A percentile compares a stretch with the other conserved stretches of the same genome.
These are phyloP conservation scores for Gambusia yucatana DNA, from an alignment of 2,797 vertebrate genomes.

Conservation along the genomic window DNA sequence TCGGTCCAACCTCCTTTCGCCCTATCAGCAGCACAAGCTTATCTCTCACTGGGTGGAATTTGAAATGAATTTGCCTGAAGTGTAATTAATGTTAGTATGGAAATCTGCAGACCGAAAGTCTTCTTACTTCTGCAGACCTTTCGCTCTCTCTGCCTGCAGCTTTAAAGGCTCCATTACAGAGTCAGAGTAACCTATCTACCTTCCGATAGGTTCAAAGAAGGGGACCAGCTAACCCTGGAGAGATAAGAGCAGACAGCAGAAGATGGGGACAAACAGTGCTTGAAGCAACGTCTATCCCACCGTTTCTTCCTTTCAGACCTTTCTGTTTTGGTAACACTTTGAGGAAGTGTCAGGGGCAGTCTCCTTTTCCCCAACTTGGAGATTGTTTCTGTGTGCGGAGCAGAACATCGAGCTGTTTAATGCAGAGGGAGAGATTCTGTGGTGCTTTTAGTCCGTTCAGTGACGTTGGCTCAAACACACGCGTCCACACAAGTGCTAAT, in stretches of 20 bases:
- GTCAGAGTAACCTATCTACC: conserved; percentile 54
- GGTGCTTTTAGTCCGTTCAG: conserved; percentile 67
- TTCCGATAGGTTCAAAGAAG: conserved; percentile 58
- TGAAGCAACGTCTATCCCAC: conserved; percentile 40
- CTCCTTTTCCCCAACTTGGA: conserved; percentile 45
- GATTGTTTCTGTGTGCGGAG: conserved; percentile 50
- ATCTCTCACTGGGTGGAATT: conserved; percentile 67
- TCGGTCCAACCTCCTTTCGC: conserved; percentile 48
- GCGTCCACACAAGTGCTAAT: conserved; percentile 77
- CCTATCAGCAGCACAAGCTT: conserved; percentile 61
- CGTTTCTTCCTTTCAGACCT: conserved; percentile 34
- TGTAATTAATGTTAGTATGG: conserved; percentile 78
- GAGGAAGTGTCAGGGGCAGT: conserved; percentile 7
- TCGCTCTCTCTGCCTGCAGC: conserved; percentile 58
- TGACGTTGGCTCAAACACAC: conserved; percentile 63
- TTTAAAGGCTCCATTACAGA: conserved; percentile 59
- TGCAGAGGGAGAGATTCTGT: conserved; percentile 57
- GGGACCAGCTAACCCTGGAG: conserved; percentile 45
- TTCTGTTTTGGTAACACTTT: conserved; percentile 47
- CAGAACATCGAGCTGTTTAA: conserved; percentile 62
- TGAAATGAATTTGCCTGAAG: conserved; percentile 76
- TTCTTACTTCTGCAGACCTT: conserved; percentile 62
- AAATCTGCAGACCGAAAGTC: conserved; percentile 57
- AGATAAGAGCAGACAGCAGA: conserved; percentile 47
- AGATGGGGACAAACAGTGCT: conserved; percentile 55